Base-by-base conservation (phyloP, 2,113 vertebrate genomes). In the Neogale vison region DNA sequence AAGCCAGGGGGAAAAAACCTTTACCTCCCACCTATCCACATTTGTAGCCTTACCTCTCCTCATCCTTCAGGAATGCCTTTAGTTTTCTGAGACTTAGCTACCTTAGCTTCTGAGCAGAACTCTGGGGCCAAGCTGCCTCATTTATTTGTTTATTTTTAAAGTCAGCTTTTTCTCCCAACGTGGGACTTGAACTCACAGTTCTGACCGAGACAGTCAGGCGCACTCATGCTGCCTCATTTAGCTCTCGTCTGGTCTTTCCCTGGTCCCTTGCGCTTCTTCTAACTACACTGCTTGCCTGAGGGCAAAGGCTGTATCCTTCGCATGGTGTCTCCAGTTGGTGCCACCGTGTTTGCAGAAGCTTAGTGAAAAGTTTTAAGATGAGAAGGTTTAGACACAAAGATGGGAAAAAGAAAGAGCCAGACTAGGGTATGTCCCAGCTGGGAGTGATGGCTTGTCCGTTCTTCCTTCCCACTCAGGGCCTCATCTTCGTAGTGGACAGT, bases 401-500 rank as follows among this genome's bases (percentile, higher is more conserved):
- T 24, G 2, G 36, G n/a, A 76, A 71, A 39, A 67, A 39, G 61
- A 61, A 15, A 14, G 76, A 65, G 76, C 57, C 55, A 76, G 26
- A 39, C 29, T 15, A 72, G 76, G 11, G 4, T 36, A 23, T 76
- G n/a, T 84, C 71, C 12, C 69, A 21, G 24, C 17, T 10, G 31
- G 4, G 20, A 72, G 34, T 93, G 86, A 82, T 52, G 42, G 63
- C 42, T 61, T 31, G 24, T 87, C 47, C 31, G 67, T 82, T 77
- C 57, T 74, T 94, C 89, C 34, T 76, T 83, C 63, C 74, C 34
- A 47, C 24, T 0, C 90, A 99, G 99, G 99, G 99, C 87, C 99
- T 99, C 93, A 99, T 99, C 98, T 99, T 99, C 57, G 99, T 99
- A 95, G 99, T 99, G 96, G 99, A 99, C 98, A 99, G 99, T 97